Evolutionary conservation across 2,888 invertebrate species (phyloP).

Genomic region (Leucophenga montana): DNA sequence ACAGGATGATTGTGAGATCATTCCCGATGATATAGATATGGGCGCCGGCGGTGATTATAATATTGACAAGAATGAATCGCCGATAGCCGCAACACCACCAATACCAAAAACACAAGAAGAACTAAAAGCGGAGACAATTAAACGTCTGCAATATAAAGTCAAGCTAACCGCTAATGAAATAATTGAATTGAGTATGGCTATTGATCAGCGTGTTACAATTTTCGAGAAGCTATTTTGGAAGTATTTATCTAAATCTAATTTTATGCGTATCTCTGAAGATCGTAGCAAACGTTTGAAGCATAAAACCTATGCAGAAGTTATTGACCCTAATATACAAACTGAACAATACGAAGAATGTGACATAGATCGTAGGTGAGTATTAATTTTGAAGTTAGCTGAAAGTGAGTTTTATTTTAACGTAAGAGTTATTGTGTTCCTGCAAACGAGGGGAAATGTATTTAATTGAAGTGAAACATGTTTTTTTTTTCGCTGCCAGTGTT

Average conservation of each 20-base stretch:
- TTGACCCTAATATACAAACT: conserved; percentile 23
- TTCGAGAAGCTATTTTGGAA: conserved; percentile 69
- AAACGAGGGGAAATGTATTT: too few relatives aligned
- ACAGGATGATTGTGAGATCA: conserved; percentile 27
- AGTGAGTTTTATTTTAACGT: too few relatives aligned
- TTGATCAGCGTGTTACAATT: conserved; percentile 58
- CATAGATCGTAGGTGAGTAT: conserved; percentile 53
- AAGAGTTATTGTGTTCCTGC: too few relatives aligned
- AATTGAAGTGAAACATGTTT: too few relatives aligned
- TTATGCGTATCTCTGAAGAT: conserved; percentile 56
- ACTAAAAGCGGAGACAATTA: conserved; percentile 42
- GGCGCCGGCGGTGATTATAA: conserved; percentile 21
- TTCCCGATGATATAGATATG: conserved; percentile 27
- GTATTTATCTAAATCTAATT: conserved; percentile 60
- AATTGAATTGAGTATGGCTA: conserved; percentile 58
- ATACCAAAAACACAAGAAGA: conserved; percentile 20
- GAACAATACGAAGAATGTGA: not conserved
- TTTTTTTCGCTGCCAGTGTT: too few relatives aligned
- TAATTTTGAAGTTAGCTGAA: not conserved
- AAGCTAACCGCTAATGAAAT: conserved; percentile 51
- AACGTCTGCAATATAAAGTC: conserved; percentile 43
- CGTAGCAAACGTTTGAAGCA: conserved; percentile 42
- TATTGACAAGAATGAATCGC: conserved; percentile 22
- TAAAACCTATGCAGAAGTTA: conserved; percentile 54
- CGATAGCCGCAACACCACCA: too few relatives aligned